Evolutionary conservation across 2,888 invertebrate genomes (phyloP), one percentile per base, ranked within the genome.

Genomic region (Liodrosophila aerea): DNA sequence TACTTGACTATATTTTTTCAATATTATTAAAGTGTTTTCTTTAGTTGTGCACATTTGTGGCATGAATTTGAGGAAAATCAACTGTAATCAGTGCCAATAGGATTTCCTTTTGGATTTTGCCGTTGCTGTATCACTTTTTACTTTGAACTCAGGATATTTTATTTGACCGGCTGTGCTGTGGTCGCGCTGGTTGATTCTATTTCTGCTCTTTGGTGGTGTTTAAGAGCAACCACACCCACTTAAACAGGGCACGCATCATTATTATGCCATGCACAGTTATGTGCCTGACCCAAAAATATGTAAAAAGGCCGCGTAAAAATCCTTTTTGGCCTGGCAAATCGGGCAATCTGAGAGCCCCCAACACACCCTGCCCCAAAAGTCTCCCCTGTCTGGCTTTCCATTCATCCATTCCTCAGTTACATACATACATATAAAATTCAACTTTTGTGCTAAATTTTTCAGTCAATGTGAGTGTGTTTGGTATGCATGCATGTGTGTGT

Each of bases 251-350:
- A 61, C 61, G 71, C 63, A 82, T 84, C 78, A 82, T 82, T 82
- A 85, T 86, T 82, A 82, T 82, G 86, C 86, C 66, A 86, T 82
- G 85, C 82, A 82, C 82, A 85, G 86, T 75, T 85, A 82, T 82
- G 65, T 73, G 76, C 59, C 80, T 76, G 86, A 83, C 84, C 86
- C 85, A 67, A 68, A 78, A 76, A 67, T 74, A 77, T 84, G 85
- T 84, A 77, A 77, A 84, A 78, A 59, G 82, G 58, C 74, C 78
- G 80, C 74, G 84, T 67, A 76, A 60, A 85, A 83, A 76, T 80
- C 77, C 80, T 80, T 85, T 80, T 72, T 59, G 62, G 69, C 40
- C 41, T 45, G 57, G 69, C 59, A 73, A 76, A 73, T 76, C 68
- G 61, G 52, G 64, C 56, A 62, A 73, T 73, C 71, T 37, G 37